Conservation (phyloP, 2,888 invertebrate genomes). For the Pheosia gnoma region DNA sequence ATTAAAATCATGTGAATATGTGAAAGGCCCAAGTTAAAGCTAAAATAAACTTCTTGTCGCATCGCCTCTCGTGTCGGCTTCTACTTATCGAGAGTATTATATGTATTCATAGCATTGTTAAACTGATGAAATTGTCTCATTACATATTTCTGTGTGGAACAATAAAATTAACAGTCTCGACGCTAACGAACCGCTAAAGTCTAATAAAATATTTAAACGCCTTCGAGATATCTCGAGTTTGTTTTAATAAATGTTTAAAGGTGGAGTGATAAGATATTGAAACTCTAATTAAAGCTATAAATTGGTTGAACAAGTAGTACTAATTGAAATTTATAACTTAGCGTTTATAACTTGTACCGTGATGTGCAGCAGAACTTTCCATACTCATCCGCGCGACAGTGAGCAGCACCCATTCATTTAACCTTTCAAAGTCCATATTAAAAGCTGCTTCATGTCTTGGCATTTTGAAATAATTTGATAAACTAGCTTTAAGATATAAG, state of each 20-base stretch:
- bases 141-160: slow-evolving; percentile 11
- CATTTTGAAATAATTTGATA: no score
- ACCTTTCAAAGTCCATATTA: no score
- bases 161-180: slow-evolving; percentile 22
- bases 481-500: no score
- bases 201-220: slow-evolving; percentile 19
- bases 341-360: no score
- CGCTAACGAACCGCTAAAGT: slow-evolving; percentile 29
- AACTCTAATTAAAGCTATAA: slow-evolving; percentile 13
- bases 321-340: not conserved
- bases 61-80: slow-evolving; percentile 12
- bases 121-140: slow-evolving; percentile 13
- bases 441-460: no score
- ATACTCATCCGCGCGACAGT: not conserved
- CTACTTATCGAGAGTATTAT: slow-evolving; percentile 15
- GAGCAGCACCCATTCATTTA: no score
- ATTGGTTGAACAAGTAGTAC: slow-evolving; percentile 5
- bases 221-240: slow-evolving; percentile 16
- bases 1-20: no score
- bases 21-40: slow-evolving; percentile 7
- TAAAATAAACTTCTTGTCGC: slow-evolving; percentile 17
- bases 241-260: slow-evolving; percentile 17
- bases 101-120: slow-evolving; percentile 10
- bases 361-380: not conserved
- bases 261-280: slow-evolving; percentile 14